Evolutionary conservation across 1,140 invertebrate species (phyloP).

Genomic region (Holcopasites calliopsidis): DNA sequence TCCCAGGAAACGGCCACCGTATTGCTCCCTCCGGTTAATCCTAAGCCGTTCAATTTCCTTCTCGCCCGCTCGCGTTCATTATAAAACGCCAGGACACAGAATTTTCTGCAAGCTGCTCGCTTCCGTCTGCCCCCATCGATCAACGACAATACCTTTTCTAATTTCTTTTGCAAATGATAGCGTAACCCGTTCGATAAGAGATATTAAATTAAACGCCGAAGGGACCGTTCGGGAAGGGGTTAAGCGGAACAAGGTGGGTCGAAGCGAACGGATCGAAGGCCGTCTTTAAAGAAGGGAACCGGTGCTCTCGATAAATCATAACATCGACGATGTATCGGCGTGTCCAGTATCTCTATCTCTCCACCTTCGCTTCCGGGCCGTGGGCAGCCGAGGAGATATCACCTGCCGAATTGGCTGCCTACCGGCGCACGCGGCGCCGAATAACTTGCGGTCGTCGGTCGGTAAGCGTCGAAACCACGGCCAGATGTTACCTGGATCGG

Average conservation of each 20-base stretch:
- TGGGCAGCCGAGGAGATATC: conserved; percentile 49
- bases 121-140: not conserved
- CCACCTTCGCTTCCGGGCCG: conserved; percentile 60
- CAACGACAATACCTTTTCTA: too few relatives aligned
- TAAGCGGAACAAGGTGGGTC: not conserved
- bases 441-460: conserved; percentile 52
- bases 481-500: conserved; percentile 56
- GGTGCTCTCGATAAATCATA: conserved; percentile 55
- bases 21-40: conserved; percentile 17
- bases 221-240: not conserved
- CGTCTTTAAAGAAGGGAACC: conserved; percentile 15
- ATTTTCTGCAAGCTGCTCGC: not conserved
- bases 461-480: conserved; percentile 62
- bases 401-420: conserved; percentile 56
- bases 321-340: conserved; percentile 45
- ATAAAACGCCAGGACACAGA: too few relatives aligned
- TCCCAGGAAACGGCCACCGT: conserved; percentile 42
- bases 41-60: conserved; percentile 17
- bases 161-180: not conserved
- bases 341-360: conserved; percentile 47
- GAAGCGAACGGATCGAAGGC: conserved; percentile 22
- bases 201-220: not conserved
- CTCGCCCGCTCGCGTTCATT: not conserved
- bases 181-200: not conserved
- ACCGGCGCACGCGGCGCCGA: conserved; percentile 30